phyloP scores from a whole-genome alignment of 1,140 invertebrate species.

The Muscidifurax raptorellus region DNA sequence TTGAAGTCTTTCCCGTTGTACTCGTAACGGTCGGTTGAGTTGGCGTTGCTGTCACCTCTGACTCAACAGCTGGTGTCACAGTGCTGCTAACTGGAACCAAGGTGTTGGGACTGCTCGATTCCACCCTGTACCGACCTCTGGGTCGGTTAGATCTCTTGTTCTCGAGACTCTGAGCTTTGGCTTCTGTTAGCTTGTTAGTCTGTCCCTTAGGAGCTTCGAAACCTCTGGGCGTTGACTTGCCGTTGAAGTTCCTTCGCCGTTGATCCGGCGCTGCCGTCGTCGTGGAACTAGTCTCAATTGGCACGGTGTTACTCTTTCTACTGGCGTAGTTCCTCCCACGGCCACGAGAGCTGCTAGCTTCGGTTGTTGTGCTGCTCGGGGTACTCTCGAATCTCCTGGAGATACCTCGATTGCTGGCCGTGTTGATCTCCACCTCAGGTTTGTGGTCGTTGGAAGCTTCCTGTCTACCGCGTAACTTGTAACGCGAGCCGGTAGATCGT shows the following conservation, averaged over 20 bases:
- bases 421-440: background rate
- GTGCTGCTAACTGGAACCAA: background rate
- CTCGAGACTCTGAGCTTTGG: background rate
- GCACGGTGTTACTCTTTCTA: background rate
- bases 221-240: background rate
- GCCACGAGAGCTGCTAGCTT: background rate
- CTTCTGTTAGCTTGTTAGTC: background rate
- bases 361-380: background rate
- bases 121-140: slow-evolving; percentile 20
- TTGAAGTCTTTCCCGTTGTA: background rate
- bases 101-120: background rate
- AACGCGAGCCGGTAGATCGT: background rate
- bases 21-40: background rate
- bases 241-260: background rate
- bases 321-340: background rate
- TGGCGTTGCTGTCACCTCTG: background rate
- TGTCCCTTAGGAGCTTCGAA: background rate
- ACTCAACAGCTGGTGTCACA: background rate
- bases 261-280: background rate
- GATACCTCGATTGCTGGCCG: background rate
- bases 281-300: background rate
- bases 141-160: slow-evolving; percentile 4
- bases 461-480: slow-evolving; percentile 5
- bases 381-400: background rate
- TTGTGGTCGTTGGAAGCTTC: slow-evolving; percentile 30